phyloP scores from a whole-genome alignment of 2,797 vertebrate genomes.

The Rhinogobio ventralis region DNA sequence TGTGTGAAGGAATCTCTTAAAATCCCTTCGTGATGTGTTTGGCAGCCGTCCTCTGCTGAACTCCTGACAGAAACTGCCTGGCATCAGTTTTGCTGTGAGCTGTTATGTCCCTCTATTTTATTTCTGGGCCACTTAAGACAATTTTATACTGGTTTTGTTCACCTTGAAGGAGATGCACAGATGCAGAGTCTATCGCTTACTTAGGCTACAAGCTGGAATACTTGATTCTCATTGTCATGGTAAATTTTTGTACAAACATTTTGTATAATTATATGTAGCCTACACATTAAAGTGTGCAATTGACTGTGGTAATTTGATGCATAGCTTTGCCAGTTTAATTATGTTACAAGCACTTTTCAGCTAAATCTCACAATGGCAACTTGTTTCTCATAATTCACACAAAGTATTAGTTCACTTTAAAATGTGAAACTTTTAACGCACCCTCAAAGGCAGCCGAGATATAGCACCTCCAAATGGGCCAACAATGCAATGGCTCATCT shows the following conservation, averaged over 20 bases:
- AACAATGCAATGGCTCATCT: too few species aligned
- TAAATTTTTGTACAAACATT: not conserved
- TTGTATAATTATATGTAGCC: not conserved
- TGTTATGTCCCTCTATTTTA: not conserved
- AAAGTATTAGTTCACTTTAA: not conserved
- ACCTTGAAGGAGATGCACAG: not conserved
- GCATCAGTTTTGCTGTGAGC: slow-evolving; percentile 23
- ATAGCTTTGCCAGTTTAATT: not conserved
- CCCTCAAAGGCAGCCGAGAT: too few species aligned
- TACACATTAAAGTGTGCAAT: not conserved
- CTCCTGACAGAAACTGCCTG: slow-evolving; percentile 45
- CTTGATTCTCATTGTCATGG: not conserved
- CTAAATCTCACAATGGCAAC: not conserved
- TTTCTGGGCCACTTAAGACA: not conserved
- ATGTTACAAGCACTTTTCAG: not conserved
- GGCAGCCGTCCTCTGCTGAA: slow-evolving; percentile 37
- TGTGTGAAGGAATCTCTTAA: slow-evolving; percentile 37
- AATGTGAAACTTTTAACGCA: too few species aligned
- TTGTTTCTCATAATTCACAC: not conserved
- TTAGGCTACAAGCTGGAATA: not conserved
- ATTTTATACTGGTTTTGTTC: slow-evolving; percentile 11
- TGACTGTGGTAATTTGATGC: not conserved
- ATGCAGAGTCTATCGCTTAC: not conserved
- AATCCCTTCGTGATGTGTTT: slow-evolving; percentile 25
- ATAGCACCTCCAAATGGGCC: too few species aligned